Base-by-base conservation (phyloP, 2,797 vertebrate species). In the Micromesistius poutassou region DNA sequence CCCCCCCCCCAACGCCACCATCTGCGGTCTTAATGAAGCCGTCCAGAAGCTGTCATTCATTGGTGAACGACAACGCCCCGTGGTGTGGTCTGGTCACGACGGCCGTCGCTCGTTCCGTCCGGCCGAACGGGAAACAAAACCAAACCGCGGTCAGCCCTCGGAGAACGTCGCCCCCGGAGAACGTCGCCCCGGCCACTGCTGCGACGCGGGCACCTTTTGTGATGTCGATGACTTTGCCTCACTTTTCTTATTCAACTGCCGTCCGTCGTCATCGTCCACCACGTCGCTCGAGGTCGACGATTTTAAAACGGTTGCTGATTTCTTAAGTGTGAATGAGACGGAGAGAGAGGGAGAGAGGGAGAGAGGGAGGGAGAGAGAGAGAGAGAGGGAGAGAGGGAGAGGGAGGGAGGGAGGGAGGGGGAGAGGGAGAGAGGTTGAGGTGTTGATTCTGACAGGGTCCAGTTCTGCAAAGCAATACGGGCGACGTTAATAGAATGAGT, bases 11-110 rank as follows among this genome's bases (percentile, higher is more conserved):
- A 80, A 86, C 80, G 83, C 74, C 14, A 77, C 92, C 92, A 93
- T 93, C 93, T 92, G 94, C 82, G 87, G 78, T 88, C 87, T 86
- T 93, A 92, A 93, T 92, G 90, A 92, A 93, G 90, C 89, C 87
- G 91, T 90, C 89, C 82, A 87, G 82, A 85, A 81, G 83, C 89
- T 90, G 91, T 92, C 91, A 90, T 89, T 93, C 90, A 91, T 87
- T 90, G 87, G 86, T 80, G 87, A 87, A 82, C 86, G 82, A 85
- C 88, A 85, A 82, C 78, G 84, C 80, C 83, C 77, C 81, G 77
- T 86, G 80, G 87, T 81, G 79, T 50, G 74, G 78, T 75, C 78
- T 50, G 74, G 78, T 75, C 78, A 83, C 82, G 74, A 83, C 81
- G 76, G 77, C 84, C 80, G 75, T 85, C 80, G 75, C 80, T 87